Base-by-base conservation (phyloP, 2,888 invertebrate species). In the Xanthia togata region DNA sequence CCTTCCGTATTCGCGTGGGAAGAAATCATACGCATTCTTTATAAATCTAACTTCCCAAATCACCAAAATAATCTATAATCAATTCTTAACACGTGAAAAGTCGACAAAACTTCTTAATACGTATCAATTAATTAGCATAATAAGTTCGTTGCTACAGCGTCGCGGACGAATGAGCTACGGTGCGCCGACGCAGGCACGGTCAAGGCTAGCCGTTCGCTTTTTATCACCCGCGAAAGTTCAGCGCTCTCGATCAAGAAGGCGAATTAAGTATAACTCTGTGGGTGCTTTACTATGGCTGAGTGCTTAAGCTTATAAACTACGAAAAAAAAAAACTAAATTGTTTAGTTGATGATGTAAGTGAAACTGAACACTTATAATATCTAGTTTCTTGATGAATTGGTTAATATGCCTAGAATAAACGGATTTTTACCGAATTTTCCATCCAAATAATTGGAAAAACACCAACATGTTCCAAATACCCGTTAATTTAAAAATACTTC, bases 151-250 rank as follows among this genome's bases (percentile, higher is more conserved):
- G 87, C 78, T 87, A 80, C 88, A 81, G 68, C 76, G 73, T 80
- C 81, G 78, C 87, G 73, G 81, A 76, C 87, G 81, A 81, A 78
- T 77, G 80, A 76, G 81, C 84, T 72, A 73, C 64, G 86, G 76
- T 88, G 87, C 82, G 91, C 91, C 89, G 83, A 87, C 85, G 92
- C 92, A 76, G 70, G 89, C 95, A 93, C 95, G 96, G 96, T 96
- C 96, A 96, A 96, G 96, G 96, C 94, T 95, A 94, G 87, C 91
- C 92, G 93, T 92, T 91, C 93, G 94, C 92, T 93, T 94, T 94
- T 95, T 94, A 93, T 91, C 83, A 87, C 73, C 88, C 91, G 93
- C 93, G 91, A 93, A 94, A 95, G 95, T 96, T 95, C 95, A 96
- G 90, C 94, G 95, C 90, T 93, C 95, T 91, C 92, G 87, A 88